Evolutionary conservation across 1,140 invertebrate species (phyloP).

Genomic region (Ceratina australensis): DNA sequence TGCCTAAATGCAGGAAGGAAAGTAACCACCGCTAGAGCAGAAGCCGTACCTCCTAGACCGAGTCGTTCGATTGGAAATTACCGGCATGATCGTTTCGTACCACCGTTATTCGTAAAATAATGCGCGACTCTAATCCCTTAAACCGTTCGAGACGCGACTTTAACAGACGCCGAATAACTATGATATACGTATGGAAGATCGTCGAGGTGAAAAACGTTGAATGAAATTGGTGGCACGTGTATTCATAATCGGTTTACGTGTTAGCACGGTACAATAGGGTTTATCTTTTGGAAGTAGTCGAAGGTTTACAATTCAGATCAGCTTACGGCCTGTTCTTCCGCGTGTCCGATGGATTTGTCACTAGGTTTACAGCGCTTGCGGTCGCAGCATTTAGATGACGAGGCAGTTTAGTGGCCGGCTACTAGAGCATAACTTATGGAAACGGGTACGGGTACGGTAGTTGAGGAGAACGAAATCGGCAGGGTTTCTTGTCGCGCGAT

Average conservation of each 20-base stretch:
- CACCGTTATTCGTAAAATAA: too few species aligned
- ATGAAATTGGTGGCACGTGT: too few species aligned
- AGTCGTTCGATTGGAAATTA: slow-evolving; percentile 51
- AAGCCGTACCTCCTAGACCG: slow-evolving; percentile 20
- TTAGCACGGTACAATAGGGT: neutral
- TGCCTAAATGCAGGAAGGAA: slow-evolving; percentile 73
- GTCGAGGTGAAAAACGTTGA: too few species aligned
- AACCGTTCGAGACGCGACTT: too few species aligned
- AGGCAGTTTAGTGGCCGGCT: slow-evolving; percentile 1
- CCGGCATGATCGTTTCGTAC: slow-evolving; percentile 15
- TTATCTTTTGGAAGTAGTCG: neutral
- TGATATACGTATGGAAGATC: too few species aligned
- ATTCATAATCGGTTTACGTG: too few species aligned
- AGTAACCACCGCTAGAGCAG: slow-evolving; percentile 44
- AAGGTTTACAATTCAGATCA: neutral
- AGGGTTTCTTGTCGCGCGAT: neutral
- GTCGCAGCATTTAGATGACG: slow-evolving; percentile 24
- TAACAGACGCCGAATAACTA: too few species aligned
- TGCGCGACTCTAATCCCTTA: too few species aligned
- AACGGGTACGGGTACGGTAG: neutral
- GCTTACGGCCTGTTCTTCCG: slow-evolving; percentile 17
- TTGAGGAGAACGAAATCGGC: neutral
- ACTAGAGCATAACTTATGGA: slow-evolving; percentile 9
- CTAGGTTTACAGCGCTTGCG: slow-evolving; percentile 2
- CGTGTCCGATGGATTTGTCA: neutral